Percentiles rank a stretch among this genome's conserved stretches.
Conservation (phyloP, 2,888 invertebrate species). For the Nephrotoma flavescens region DNA sequence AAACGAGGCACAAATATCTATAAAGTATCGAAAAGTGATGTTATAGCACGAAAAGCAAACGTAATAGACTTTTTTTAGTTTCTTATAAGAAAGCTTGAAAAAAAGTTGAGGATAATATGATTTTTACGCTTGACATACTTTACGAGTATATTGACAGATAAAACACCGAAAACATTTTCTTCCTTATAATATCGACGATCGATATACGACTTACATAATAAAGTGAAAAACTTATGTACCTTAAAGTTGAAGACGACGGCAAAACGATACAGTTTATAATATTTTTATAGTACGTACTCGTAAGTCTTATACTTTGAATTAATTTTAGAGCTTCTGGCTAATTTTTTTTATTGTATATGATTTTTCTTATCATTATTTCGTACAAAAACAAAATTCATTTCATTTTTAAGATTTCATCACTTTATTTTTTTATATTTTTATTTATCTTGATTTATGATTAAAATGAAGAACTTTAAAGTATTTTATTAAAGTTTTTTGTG, state of each 20-base stretch:
- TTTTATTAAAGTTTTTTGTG: neutral
- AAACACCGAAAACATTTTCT: neutral
- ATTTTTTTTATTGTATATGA: neutral
- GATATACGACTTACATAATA: neutral
- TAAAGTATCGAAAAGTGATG: no score
- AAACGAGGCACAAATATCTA: no score
- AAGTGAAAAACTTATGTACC: neutral
- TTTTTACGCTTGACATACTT: no score
- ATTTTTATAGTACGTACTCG: neutral
- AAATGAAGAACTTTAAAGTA: neutral
- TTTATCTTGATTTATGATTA: neutral
- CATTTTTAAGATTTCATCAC: neutral
- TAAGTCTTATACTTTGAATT: neutral
- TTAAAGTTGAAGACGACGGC: neutral
- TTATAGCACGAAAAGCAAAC: no score
- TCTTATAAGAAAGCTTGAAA: no score
- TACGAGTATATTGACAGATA: neutral
- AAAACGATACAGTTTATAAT: neutral
- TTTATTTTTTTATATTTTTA: neutral
- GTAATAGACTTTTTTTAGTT: no score
- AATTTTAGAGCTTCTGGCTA: neutral
- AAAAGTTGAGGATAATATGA: no score
- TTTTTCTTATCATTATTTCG: neutral
- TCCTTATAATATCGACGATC: neutral
- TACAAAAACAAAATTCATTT: neutral